Base-by-base conservation (phyloP, 2,113 vertebrate genomes). In the Tragelaphus scriptus region DNA sequence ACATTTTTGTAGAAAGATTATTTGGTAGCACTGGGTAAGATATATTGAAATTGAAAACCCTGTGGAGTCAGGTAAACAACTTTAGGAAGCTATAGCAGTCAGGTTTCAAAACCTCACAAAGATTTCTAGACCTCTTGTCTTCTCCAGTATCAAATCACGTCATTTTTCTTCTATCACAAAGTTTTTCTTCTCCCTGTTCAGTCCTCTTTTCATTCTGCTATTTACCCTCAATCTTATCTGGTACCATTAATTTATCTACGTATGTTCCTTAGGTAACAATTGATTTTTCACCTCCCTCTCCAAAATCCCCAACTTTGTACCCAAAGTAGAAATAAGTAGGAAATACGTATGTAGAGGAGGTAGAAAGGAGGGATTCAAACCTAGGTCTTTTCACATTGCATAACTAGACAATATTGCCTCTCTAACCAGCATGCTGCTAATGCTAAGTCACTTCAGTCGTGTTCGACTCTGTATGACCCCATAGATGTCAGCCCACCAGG, bases 261-360 rank as follows among this genome's bases (percentile, higher is more conserved):
- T 92, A 51, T 6, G 0, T 90, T 85, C 26, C 32, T 71, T 49
- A 58, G 15, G 12, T 82, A 59, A 11, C 16, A 86, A 30, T 56
- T 51, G 12, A 36, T 86, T 85, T 75, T 82, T 49, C 26, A 84
- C 6, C 19, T 80, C 8, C 58, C 13, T 84, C 21, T 49, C 12
- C 55, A 7, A 68, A 89, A 68, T 86, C 5, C 32, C 15, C 15
- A 85, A 10, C 14, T 82, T 86, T 40, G 14, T 56, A 11, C 2
- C 36, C 25, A 80, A 94, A 71, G n/a, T 63, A 87, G 23, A 98
- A 97, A 94, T 51, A 87, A 95, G 47, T 30, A 93, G 8, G 25
- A 82, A 91, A 86, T 61, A 7, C 5, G 19, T 71, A 61, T 63
- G 6, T 12, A 85, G 6, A 47, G 15, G 8, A 86, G 8, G 10